Base-by-base conservation (phyloP, 2,797 vertebrate species). In the Gallinago stenura region DNA sequence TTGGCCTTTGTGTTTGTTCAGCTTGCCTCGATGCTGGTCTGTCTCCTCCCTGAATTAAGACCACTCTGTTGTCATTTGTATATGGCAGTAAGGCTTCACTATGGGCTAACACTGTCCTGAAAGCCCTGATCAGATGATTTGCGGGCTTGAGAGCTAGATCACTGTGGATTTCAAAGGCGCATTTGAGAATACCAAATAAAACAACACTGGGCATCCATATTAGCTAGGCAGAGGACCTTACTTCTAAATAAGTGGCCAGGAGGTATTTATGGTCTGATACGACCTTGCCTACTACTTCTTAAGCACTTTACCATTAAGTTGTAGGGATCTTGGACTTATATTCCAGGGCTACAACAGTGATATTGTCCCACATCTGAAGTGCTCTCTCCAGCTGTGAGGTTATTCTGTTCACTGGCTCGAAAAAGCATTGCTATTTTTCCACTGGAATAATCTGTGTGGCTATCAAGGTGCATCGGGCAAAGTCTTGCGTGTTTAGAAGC, bases 301-400 rank as follows among this genome's bases (percentile, higher is more conserved):
- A 81, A 92, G 82, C 77, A 77, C 94, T 93, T 82, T 60, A 81
- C 65, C 62, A 66, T 50, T 93, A 90, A 91, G 54, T 77, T 95
- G 33, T 16, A 65, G 66, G 46, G 72, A 90, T 94, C 79, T 92
- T 71, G 89, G 84, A 66, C 89, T 83, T 92, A 20, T 87, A 80
- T 17, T 65, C 22, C 26, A 41, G 24, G 48, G 57, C 60, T 78
- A 10, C 13, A 54, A 4, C 8, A 14, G 31, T 13, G 28, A 8
- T 70, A 5, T 18, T 87, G 75, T 46, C 46, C 68, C 4, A 3
- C 37, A 72, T 87, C 41, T 73, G 58, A 87, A 90, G 20, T 31
- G 8, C 35, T 48, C 6, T 46, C 13, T 80, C 22, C 28, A 70
- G 21, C 22, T 89, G 70, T 79, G 54, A 65, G 53, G 3, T 65